Percentiles rank a stretch among this genome's conserved stretches.
phyloP scores from a whole-genome alignment of 1,140 invertebrate species.

The Thaumetopoea pityocampa region DNA sequence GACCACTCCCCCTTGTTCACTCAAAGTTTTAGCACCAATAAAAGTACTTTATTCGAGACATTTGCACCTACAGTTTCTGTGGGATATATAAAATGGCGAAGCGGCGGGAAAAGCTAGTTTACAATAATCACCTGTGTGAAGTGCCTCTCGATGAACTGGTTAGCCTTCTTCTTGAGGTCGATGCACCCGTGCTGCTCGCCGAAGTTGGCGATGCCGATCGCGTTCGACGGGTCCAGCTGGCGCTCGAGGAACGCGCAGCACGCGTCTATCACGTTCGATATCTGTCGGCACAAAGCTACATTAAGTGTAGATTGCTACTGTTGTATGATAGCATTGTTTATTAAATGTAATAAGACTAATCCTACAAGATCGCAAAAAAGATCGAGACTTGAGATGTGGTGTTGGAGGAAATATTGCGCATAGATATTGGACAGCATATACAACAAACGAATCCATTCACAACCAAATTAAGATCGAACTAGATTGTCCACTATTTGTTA shows the following conservation, averaged over 20 bases:
- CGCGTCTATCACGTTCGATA: slow-evolving; percentile 92
- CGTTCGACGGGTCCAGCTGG: slow-evolving; percentile 94
- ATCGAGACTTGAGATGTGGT: no score
- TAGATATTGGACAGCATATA: no score
- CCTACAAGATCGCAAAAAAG: not conserved
- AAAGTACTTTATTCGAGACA: no score
- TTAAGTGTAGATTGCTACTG: slow-evolving; percentile 29
- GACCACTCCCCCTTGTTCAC: no score
- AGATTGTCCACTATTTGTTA: no score
- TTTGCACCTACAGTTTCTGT: no score
- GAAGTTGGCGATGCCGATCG: slow-evolving; percentile 94
- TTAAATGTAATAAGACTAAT: not conserved
- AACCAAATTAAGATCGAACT: no score
- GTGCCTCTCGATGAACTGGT: slow-evolving; percentile 92
- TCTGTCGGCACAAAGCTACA: slow-evolving; percentile 75
- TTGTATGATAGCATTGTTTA: not conserved
- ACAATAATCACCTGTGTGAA: slow-evolving; percentile 92
- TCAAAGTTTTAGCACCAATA: no score
- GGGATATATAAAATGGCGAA: no score
- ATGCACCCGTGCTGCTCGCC: slow-evolving; percentile 93
- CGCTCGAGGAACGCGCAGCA: slow-evolving; percentile 93
- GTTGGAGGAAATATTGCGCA: no score
- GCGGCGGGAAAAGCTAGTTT: no score
- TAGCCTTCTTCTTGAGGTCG: slow-evolving; percentile 89
- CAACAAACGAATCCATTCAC: no score